Conservation (phyloP, 2,797 vertebrate genomes). For the Martes flavigula region DNA sequence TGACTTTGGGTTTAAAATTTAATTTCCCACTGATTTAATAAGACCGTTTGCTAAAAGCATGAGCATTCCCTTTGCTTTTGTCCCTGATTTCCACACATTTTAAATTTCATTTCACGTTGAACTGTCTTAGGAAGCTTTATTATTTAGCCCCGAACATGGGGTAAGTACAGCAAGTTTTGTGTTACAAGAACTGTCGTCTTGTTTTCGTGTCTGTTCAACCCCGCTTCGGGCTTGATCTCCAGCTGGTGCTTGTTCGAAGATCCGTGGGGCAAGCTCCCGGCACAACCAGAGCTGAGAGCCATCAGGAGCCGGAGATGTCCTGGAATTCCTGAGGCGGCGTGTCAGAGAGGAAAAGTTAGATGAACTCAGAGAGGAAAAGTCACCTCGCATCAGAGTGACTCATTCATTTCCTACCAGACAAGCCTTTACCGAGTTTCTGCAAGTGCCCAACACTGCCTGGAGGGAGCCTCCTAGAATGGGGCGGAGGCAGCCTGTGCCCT, state of each 20-base stretch:
- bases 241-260: background rate
- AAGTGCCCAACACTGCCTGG: accelerated
- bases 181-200: background rate
- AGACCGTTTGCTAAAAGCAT: background rate
- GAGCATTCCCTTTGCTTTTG: background rate
- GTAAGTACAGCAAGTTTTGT: background rate
- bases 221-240: accelerated
- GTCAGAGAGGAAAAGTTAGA: background rate
- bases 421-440: accelerated
- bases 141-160: background rate
- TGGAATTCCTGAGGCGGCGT: background rate
- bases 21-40: constrained; percentile 65
- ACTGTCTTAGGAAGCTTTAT: background rate
- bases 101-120: background rate
- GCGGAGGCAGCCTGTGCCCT: accelerated
- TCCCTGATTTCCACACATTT: background rate
- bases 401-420: background rate
- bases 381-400: background rate
- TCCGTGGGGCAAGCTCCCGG: background rate
- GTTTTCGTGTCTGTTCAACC: background rate
- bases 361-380: background rate
- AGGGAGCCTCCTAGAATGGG: background rate
- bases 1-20: constrained; percentile 8
- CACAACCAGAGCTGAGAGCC: background rate
- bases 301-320: background rate